Percentiles rank a stretch among this genome's conserved stretches.
phyloP scores from a whole-genome alignment of 2,888 invertebrate genomes.

The Cataglyphis livida region DNA sequence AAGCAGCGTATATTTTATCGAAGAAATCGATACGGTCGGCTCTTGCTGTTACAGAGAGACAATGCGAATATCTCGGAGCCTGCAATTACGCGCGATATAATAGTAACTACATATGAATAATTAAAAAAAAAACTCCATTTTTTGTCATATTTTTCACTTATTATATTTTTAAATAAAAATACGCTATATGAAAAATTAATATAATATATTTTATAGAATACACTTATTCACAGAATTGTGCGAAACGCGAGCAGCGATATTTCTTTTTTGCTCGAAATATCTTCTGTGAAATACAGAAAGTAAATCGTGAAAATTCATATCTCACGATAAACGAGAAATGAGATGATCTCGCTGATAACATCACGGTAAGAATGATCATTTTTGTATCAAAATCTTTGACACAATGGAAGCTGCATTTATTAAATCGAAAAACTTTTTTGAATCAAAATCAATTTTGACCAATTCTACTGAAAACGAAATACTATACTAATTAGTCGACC shows the following conservation, averaged over 20 bases:
- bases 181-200: background rate
- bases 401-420: slow-evolving; percentile 43
- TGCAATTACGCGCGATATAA: slow-evolving; percentile 18
- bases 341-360: slow-evolving; percentile 1
- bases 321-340: background rate
- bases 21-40: slow-evolving; percentile 52
- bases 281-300: background rate
- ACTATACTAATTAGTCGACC: slow-evolving; percentile 70
- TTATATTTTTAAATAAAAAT: background rate
- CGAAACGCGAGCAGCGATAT: background rate
- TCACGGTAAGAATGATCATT: background rate
- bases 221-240: background rate
- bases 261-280: background rate
- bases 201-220: slow-evolving; percentile 4
- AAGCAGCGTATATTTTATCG: slow-evolving; percentile 54
- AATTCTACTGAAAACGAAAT: slow-evolving; percentile 61
- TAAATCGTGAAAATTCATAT: background rate
- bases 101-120: slow-evolving; percentile 17
- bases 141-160: background rate
- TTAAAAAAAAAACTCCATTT: slow-evolving; percentile 10
- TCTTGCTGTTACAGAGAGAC: slow-evolving; percentile 13
- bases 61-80: slow-evolving; percentile 16
- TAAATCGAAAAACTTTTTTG: slow-evolving; percentile 53
- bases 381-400: slow-evolving; percentile 16
- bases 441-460: slow-evolving; percentile 55